Percentiles rank a stretch among this genome's conserved stretches.
phyloP scores from a whole-genome alignment of 2,888 invertebrate species.

The Hypolimnas misippus region DNA sequence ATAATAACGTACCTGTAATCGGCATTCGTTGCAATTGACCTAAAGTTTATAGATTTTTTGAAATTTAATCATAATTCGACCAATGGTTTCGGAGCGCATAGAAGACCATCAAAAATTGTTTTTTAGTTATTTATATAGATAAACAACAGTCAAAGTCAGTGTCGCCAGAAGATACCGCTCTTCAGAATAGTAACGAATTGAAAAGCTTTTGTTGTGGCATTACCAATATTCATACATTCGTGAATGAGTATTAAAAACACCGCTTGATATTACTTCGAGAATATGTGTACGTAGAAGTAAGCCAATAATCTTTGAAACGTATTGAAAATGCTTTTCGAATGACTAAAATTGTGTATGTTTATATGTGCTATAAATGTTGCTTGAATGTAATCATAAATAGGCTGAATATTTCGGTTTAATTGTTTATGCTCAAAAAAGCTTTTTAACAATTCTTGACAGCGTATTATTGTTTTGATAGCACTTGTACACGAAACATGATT shows the following conservation, averaged over 20 bases:
- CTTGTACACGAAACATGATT: neutral
- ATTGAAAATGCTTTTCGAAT: conserved; percentile 14
- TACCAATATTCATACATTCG: conserved; percentile 67
- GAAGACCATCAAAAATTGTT: too few species aligned
- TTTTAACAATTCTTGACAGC: neutral
- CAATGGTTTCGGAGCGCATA: too few species aligned
- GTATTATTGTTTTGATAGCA: neutral
- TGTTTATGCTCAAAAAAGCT: neutral
- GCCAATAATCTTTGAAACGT: neutral
- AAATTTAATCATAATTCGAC: too few species aligned
- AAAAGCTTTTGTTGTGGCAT: conserved; percentile 47
- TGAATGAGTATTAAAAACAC: conserved; percentile 37
- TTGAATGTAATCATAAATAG: conserved; percentile 16
- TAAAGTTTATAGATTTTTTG: too few species aligned
- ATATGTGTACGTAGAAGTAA: conserved; percentile 5
- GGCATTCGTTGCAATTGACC: too few species aligned
- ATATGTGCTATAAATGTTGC: conserved; percentile 29
- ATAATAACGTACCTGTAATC: too few species aligned
- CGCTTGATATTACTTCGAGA: conserved; percentile 26
- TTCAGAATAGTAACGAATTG: conserved; percentile 7
- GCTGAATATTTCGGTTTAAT: neutral
- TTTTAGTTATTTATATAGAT: too few species aligned
- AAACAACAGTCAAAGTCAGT: conserved; percentile 29
- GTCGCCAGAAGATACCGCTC: conserved; percentile 16
- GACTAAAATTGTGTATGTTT: conserved; percentile 3